A percentile compares a stretch with the other conserved stretches of the same genome.
phyloP scores from a whole-genome alignment of 2,113 vertebrate genomes.

The Festucalex cinctus region DNA sequence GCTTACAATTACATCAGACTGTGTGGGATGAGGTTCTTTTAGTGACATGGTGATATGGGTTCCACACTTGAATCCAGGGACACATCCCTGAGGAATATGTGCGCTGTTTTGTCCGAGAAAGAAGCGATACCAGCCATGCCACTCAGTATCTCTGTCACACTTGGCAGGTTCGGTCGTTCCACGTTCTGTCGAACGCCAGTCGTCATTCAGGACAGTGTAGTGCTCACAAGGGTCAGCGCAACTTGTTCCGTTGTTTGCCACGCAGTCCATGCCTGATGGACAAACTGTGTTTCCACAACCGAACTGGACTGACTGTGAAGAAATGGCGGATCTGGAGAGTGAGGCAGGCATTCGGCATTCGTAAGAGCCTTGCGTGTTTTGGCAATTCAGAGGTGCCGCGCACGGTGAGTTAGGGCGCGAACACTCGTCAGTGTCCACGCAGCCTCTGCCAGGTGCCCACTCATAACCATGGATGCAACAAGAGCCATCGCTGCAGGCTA shows the following conservation, averaged over 20 bases:
- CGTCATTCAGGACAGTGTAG: constrained; percentile 39
- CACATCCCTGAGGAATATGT: constrained; percentile 48
- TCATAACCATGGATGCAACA: constrained; percentile 49
- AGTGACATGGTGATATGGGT: constrained; percentile 38
- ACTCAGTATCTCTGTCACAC: constrained; percentile 4
- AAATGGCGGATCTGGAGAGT: neutral
- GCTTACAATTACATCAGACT: constrained; percentile 17
- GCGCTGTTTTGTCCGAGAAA: constrained; percentile 22
- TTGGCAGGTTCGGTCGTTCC: fast-evolving
- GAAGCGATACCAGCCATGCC: constrained; percentile 56
- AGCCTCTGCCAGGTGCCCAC: constrained; percentile 49
- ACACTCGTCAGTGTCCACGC: constrained; percentile 58
- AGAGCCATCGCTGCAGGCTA: constrained; percentile 28
- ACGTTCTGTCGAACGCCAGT: constrained; percentile 44
- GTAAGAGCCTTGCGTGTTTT: constrained; percentile 50
- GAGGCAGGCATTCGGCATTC: constrained; percentile 19
- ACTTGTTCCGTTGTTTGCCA: neutral
- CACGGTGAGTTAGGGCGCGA: constrained; percentile 34
- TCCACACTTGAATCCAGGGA: constrained; percentile 30
- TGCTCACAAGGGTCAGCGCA: constrained; percentile 49
- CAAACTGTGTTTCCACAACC: constrained; percentile 17
- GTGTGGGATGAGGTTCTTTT: constrained; percentile 36
- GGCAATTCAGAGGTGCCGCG: constrained; percentile 26
- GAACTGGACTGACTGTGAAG: constrained; percentile 17
- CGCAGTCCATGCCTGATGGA: constrained; percentile 44